Evolutionary conservation across 1,140 invertebrate genomes (phyloP), one percentile per base, ranked within the genome.

Genomic region (Fopius arisanus): DNA sequence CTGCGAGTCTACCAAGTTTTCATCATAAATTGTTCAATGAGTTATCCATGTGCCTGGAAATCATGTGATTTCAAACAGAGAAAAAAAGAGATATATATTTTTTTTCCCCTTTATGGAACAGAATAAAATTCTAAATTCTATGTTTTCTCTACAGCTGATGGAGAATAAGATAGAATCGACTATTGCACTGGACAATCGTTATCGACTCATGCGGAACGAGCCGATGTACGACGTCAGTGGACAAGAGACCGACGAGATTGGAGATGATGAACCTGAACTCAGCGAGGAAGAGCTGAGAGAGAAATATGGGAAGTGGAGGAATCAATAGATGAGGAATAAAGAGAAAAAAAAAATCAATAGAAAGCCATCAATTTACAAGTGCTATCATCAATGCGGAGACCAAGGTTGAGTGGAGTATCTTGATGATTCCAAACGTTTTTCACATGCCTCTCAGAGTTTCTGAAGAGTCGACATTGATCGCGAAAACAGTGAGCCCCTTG

Each of bases 121-220:
- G 19, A 26, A 26, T 19, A 63, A n/a, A 19, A 66, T 48, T 10
- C 10, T 41, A 2, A 4, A 28, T 3, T 28, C 19, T 51, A 21
- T 78, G 74, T 68, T 79, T 48, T 74, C 31, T 69, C 81, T 79
- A 19, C 76, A 86, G 85, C 41, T 81, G 12, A n/a, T 74, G 6
- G 70, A 77, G 1, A 43, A 79, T 26, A 73, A 79, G 0, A 69
- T 19, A 54, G 63, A 76, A 16, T 86, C 87, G 7, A 78, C 78
- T 0, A 81, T 87, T 66, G 81, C 86, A 68, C 73, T 88, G 77
- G 86, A 87, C 78, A 88, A 88, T 80, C 82, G 84, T 31, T 87
- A 88, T 54, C 79, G 87, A 28, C 67, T 84, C 12, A 84, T 88
- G 80, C 75, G 84, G 29, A 73, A 81, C 41, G 84, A 87, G 26